Percentiles rank a stretch among this genome's conserved stretches.
Conservation (phyloP, 2,797 vertebrate species). For the Fratercula arctica region DNA sequence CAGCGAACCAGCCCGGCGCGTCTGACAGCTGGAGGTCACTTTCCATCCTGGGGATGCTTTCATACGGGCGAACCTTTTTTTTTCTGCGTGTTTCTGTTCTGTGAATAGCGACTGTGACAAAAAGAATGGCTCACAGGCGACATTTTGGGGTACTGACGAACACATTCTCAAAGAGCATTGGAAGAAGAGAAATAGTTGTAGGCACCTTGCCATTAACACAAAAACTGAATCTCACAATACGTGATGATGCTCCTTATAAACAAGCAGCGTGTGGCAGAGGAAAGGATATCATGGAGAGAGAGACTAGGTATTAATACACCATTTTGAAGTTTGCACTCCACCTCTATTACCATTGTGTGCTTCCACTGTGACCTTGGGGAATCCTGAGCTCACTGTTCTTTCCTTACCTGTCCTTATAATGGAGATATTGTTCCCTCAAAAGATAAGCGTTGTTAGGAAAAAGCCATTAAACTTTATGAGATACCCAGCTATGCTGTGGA, state of each 20-base stretch:
- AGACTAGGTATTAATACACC: background rate
- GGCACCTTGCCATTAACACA: background rate
- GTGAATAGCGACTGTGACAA: background rate
- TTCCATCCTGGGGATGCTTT: background rate
- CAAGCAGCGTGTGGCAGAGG: background rate
- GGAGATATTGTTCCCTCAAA: slow-evolving; percentile 2
- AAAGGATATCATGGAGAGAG: background rate
- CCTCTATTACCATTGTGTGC: background rate
- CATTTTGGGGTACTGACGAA: background rate
- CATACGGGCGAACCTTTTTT: background rate
- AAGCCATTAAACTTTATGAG: background rate
- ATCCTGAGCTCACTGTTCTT: background rate
- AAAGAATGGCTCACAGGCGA: background rate
- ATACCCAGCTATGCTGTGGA: background rate
- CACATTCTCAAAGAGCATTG: background rate
- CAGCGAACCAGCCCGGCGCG: fast-evolving
- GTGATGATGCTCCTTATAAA: background rate
- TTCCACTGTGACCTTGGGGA: background rate
- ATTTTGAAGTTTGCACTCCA: background rate
- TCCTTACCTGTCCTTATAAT: slow-evolving; percentile 9
- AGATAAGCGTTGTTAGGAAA: background rate
- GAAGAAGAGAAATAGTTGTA: background rate
- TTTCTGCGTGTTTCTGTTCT: background rate
- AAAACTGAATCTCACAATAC: background rate
- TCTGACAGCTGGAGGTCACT: background rate